A percentile compares a stretch with the other conserved stretches of the same genome.
Evolutionary conservation across 2,113 vertebrate species (phyloP).

Genomic region (Thalassoma bifasciatum): DNA sequence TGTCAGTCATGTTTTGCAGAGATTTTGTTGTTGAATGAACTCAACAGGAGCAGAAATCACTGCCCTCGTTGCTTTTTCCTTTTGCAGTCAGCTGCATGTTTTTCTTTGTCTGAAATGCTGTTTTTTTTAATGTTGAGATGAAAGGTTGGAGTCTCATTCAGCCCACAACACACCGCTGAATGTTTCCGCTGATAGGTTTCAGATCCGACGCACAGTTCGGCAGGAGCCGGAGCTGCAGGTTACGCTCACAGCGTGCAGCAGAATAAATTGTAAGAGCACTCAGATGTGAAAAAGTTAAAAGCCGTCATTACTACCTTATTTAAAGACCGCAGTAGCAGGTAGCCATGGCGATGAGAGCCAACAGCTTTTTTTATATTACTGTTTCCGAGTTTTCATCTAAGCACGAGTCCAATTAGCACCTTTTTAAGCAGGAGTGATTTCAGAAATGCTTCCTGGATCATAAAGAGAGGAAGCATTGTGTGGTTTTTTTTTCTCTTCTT

Average conservation of each 20-base stretch:
- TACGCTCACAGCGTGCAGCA: conserved; percentile 11
- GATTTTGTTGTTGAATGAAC: too few relatives aligned
- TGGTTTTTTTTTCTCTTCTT: conserved; percentile 23
- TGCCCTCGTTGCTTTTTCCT: too few relatives aligned
- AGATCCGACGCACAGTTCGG: conserved; percentile 17
- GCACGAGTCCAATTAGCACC: conserved; percentile 59
- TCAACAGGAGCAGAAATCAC: too few relatives aligned
- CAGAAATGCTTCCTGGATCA: conserved; percentile 16
- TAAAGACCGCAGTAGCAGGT: conserved; percentile 53
- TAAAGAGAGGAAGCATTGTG: conserved; percentile 25
- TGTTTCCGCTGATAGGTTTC: conserved; percentile 8
- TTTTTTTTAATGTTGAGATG: too few relatives aligned
- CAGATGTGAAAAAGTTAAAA: conserved; percentile 55
- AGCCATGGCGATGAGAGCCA: conserved; percentile 59
- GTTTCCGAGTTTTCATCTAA: conserved; percentile 42
- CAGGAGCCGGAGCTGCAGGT: conserved; percentile 27
- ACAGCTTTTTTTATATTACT: conserved; percentile 19
- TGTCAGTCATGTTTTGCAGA: too few relatives aligned
- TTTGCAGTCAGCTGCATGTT: too few relatives aligned
- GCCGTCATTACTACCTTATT: conserved; percentile 52
- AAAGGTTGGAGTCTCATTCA: neutral
- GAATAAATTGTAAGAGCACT: conserved; percentile 4
- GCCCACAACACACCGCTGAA: conserved; percentile 1
- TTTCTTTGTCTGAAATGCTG: too few relatives aligned
- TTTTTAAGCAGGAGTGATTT: conserved; percentile 30